These are phyloP conservation scores for Eupristina koningsbergeri DNA, from an alignment of 1,140 invertebrate species.

Conservation along the genomic window DNA sequence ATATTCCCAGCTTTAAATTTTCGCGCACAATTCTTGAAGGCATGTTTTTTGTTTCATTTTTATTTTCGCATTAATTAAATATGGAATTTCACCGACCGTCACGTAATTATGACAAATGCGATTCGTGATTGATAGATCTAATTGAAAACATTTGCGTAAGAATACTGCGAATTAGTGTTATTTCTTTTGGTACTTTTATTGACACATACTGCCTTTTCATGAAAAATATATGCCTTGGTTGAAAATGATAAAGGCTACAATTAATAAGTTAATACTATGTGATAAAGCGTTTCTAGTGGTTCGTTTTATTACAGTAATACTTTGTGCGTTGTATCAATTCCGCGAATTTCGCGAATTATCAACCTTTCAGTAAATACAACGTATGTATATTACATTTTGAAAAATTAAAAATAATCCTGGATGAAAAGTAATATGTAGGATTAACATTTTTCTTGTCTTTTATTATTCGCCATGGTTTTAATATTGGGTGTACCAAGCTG, in stretches of 20 bases:
- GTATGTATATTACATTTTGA: too few species aligned
- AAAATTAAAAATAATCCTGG: too few species aligned
- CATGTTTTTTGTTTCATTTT: background rate
- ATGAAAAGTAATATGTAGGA: too few species aligned
- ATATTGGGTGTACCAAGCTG: too few species aligned
- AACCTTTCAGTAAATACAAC: too few species aligned
- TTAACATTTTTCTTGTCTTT: too few species aligned
- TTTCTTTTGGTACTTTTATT: background rate
- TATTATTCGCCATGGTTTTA: too few species aligned
- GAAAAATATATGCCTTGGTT: background rate
- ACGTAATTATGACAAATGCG: background rate
- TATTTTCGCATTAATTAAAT: background rate
- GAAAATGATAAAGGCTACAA: background rate
- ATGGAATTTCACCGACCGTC: background rate
- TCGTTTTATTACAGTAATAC: too few species aligned
- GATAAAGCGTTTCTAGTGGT: background rate
- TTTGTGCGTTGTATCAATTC: too few species aligned
- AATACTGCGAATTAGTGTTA: background rate
- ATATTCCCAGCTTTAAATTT: constrained; percentile 1
- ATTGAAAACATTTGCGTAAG: background rate
- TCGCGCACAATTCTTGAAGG: background rate
- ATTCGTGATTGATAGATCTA: background rate
- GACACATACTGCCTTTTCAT: background rate
- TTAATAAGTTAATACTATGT: too few species aligned
- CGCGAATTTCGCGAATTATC: too few species aligned